phyloP scores from a whole-genome alignment of 2,888 invertebrate genomes.

The Hypena proboscidalis region DNA sequence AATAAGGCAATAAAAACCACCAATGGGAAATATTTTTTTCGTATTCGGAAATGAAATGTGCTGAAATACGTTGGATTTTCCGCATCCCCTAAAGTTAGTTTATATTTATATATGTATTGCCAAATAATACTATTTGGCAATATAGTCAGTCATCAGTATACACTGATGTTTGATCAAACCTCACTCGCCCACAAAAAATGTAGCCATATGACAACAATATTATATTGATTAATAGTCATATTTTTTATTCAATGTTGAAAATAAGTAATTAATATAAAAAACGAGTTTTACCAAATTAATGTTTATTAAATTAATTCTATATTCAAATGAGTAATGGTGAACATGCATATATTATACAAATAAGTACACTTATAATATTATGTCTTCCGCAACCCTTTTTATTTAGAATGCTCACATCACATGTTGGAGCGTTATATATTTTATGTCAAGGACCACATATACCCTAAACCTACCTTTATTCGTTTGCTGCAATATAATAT shows the following conservation, averaged over 20 bases:
- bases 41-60: too few relatives aligned
- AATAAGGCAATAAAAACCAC: too few relatives aligned
- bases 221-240: constrained; percentile 28
- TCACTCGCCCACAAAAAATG: constrained; percentile 18
- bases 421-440: constrained; percentile 1
- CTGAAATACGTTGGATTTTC: too few relatives aligned
- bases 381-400: background rate
- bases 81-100: too few relatives aligned
- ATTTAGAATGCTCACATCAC: background rate
- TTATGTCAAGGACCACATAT: constrained; percentile 10
- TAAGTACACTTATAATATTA: too few relatives aligned
- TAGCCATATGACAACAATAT: constrained; percentile 16
- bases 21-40: too few relatives aligned
- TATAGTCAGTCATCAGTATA: constrained; percentile 27
- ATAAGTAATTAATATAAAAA: too few relatives aligned
- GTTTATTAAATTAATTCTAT: background rate
- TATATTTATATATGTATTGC: too few relatives aligned
- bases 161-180: constrained; percentile 30
- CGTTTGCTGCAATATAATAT: constrained; percentile 48
- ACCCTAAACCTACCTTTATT: background rate
- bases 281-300: too few relatives aligned
- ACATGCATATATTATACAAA: too few relatives aligned
- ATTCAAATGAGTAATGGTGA: too few relatives aligned
- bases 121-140: constrained; percentile 2
- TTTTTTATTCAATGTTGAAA: constrained; percentile 29